These are phyloP conservation scores for Vicugna pacos DNA, from an alignment of 2,113 vertebrate genomes.

Conservation along the genomic window DNA sequence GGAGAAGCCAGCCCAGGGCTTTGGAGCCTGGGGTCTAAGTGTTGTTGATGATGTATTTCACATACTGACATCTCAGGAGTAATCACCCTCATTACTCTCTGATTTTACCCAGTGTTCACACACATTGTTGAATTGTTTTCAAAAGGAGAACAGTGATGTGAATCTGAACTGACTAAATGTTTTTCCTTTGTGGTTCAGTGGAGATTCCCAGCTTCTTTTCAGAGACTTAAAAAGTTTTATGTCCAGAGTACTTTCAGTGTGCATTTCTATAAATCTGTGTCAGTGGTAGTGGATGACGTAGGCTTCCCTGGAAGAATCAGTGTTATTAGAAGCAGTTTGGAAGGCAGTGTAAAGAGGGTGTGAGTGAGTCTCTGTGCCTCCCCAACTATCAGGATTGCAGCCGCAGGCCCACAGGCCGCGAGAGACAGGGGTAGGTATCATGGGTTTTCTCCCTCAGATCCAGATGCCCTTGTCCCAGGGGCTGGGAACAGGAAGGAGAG, in stretches of 20 bases:
- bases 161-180: slow-evolving; percentile 15
- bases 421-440: fast-evolving
- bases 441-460: neutral
- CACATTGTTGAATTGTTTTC: slow-evolving; percentile 30
- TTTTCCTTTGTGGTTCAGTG: slow-evolving; percentile 62
- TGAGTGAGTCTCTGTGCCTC: neutral
- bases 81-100: neutral
- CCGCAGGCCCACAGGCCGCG: fast-evolving
- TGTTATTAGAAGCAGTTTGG: neutral
- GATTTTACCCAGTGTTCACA: neutral
- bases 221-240: slow-evolving; percentile 52
- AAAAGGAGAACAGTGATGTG: slow-evolving; percentile 38
- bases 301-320: neutral
- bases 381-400: fast-evolving
- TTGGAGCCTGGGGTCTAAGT: slow-evolving; percentile 4
- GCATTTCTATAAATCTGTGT: slow-evolving; percentile 7
- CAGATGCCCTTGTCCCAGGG: neutral
- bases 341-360: neutral
- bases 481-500: neutral
- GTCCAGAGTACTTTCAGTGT: neutral
- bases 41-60: slow-evolving; percentile 31
- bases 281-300: neutral
- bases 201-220: neutral
- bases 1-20: neutral
- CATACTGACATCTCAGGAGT: slow-evolving; percentile 18